Percentiles rank a stretch among this genome's conserved stretches.
These are phyloP conservation scores for Carposina sasakii DNA, from an alignment of 1,140 invertebrate genomes.

Conservation along the genomic window DNA sequence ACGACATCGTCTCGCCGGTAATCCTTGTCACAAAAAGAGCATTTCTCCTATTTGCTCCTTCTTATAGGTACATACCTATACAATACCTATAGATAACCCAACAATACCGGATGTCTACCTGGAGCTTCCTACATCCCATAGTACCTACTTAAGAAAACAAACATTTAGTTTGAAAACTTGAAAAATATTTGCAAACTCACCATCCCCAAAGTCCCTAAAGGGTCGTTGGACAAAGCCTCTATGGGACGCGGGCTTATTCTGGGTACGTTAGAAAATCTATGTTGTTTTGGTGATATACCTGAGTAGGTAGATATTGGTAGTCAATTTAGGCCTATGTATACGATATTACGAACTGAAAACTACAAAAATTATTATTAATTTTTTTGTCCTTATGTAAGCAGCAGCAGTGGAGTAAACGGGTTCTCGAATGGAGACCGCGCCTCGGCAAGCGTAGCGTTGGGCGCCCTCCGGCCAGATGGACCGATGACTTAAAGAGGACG, in stretches of 20 bases:
- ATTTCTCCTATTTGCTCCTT: not conserved
- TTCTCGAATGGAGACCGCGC: no score
- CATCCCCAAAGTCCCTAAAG: conserved; percentile 24
- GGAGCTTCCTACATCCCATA: no score
- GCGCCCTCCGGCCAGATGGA: no score
- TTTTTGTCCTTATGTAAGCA: not conserved
- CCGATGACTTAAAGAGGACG: no score
- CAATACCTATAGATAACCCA: not conserved
- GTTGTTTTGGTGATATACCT: not conserved
- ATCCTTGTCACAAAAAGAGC: not conserved
- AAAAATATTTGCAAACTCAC: conserved; percentile 31
- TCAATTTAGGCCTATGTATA: not conserved
- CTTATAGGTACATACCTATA: not conserved
- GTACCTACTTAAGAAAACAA: conserved; percentile 23
- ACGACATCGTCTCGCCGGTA: no score
- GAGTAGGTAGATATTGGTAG: not conserved
- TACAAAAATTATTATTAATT: not conserved
- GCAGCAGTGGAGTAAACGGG: not conserved
- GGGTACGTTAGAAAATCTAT: not conserved
- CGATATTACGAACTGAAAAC: not conserved
- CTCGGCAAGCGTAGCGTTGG: no score
- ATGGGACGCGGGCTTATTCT: conserved; percentile 27
- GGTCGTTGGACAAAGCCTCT: conserved; percentile 28
- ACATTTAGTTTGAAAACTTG: conserved; percentile 23
- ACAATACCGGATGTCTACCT: not conserved